Base-by-base conservation (phyloP, 2,113 vertebrate genomes). In the Ciconia maguari region DNA sequence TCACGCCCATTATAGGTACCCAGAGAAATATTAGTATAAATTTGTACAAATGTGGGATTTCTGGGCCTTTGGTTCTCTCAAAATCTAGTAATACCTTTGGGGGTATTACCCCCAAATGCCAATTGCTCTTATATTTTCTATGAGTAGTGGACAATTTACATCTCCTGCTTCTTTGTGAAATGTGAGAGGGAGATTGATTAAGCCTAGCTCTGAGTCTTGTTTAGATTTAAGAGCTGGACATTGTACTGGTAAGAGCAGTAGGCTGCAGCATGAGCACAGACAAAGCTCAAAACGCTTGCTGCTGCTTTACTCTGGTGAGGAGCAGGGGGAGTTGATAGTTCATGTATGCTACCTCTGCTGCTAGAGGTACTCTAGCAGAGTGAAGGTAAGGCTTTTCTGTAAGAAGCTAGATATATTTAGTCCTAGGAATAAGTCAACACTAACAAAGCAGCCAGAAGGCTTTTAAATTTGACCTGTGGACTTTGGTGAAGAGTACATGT, bases 1-100 rank as follows among this genome's bases (percentile, higher is more conserved):
- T 82, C 48, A 36, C 58, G 92, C 49, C 19, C 98, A 71, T 78
- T 98, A 98, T 79, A 99, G 98, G 99, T 99, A 70, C 0, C 3
- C 29, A 70, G 65, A 58, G 38, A 55, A 76, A n/a, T 64, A 54
- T 16, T 65, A 7, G 51, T 58, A 30, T 15, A 30, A 38, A 55
- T 29, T 51, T 68, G 12, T 86, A 41, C 16, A 75, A 30, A 41
- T 61, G 16, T 52, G 32, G 34, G 25, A 51, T 78, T 7, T 81
- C 11, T 55, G 86, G 16, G 16, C 48, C 65, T 70, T 51, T 64
- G 48, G 5, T 60, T 93, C 32, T 54, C 36, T 48, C 66, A 29
- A 81, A 72, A 41, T 54, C 25, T 58, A n/a, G 8, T 68, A 61
- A 27, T 61, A 24, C 8, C n/a, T 84, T n/a, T 58, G 15, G 19